A percentile compares a stretch with the other conserved stretches of the same genome.
Conservation (phyloP, 2,888 invertebrate genomes). For the Lottia gigantea region DNA sequence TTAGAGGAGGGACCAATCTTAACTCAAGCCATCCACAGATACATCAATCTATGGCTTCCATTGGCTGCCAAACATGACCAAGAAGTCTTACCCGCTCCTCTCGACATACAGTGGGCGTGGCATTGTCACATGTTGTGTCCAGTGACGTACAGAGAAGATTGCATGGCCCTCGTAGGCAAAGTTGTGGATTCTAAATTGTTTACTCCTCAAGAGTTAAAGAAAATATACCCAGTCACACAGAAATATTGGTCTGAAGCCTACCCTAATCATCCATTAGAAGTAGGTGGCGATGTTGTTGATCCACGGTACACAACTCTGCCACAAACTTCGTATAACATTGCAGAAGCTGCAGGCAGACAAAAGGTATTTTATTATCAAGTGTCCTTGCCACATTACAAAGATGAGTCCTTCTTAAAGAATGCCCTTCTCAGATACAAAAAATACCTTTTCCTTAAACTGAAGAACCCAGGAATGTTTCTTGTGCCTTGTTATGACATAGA, state of each 20-base stretch:
- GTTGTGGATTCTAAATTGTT: slow-evolving; percentile 68
- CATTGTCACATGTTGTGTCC: slow-evolving; percentile 68
- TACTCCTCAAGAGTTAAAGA: slow-evolving; percentile 52
- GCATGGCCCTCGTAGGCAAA: slow-evolving; percentile 50
- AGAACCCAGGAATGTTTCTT: slow-evolving; percentile 68
- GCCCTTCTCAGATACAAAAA: slow-evolving; percentile 68
- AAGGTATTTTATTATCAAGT: slow-evolving; percentile 70
- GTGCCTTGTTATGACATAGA: slow-evolving; percentile 72
- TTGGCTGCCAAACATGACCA: slow-evolving; percentile 62
- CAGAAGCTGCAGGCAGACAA: slow-evolving; percentile 67
- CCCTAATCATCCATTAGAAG: slow-evolving; percentile 58
- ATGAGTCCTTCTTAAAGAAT: slow-evolving; percentile 67
- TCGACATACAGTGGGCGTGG: slow-evolving; percentile 71
- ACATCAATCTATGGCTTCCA: slow-evolving; percentile 70
- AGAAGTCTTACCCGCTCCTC: slow-evolving; percentile 67
- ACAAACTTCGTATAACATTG: slow-evolving; percentile 64
- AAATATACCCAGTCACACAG: slow-evolving; percentile 51
- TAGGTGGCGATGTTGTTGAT: slow-evolving; percentile 27
- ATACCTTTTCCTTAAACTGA: slow-evolving; percentile 68
- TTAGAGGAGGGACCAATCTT: slow-evolving; percentile 62
- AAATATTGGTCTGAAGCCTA: slow-evolving; percentile 58
- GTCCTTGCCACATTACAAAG: slow-evolving; percentile 70
- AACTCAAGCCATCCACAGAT: slow-evolving; percentile 68
- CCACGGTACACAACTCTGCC: slow-evolving; percentile 22
- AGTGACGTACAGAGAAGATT: slow-evolving; percentile 58